phyloP scores from a whole-genome alignment of 2,797 vertebrate genomes.

The Myiothlypis coronata region DNA sequence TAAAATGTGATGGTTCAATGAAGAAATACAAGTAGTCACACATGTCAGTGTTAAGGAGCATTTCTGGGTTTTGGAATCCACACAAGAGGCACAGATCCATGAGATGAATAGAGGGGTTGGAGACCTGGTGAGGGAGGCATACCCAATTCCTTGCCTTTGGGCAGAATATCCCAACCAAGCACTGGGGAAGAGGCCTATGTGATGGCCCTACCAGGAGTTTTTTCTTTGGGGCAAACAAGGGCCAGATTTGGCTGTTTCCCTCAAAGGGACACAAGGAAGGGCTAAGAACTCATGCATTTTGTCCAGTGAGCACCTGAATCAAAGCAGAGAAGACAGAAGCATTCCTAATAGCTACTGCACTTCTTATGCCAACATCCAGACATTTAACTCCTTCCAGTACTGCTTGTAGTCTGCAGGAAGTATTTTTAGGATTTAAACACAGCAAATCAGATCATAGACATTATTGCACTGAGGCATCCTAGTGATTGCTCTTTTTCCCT shows the following conservation, averaged over 20 bases:
- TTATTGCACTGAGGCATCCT: not conserved
- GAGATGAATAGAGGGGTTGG: not conserved
- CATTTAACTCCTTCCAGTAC: not conserved
- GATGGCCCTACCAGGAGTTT: not conserved
- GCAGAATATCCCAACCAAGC: not conserved
- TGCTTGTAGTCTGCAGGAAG: not conserved
- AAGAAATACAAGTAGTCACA: constrained; percentile 34
- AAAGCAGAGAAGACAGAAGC: not conserved
- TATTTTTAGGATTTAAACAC: not conserved
- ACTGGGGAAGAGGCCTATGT: not conserved
- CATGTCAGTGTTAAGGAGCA: not conserved
- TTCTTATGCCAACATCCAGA: not conserved
- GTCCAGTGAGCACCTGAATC: not conserved
- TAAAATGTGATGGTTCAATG: constrained; percentile 11
- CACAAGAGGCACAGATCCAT: not conserved
- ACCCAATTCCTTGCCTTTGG: not conserved
- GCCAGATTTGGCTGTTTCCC: not conserved
- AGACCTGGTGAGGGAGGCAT: not conserved
- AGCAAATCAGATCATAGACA: not conserved
- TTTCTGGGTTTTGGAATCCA: not conserved
- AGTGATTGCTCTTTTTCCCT: not conserved
- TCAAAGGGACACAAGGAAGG: not conserved
- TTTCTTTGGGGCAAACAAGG: not conserved
- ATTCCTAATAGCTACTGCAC: not conserved
- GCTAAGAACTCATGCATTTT: not conserved